Evolutionary conservation across 2,113 vertebrate species (phyloP).

Genomic region (Cercopithecus mona): DNA sequence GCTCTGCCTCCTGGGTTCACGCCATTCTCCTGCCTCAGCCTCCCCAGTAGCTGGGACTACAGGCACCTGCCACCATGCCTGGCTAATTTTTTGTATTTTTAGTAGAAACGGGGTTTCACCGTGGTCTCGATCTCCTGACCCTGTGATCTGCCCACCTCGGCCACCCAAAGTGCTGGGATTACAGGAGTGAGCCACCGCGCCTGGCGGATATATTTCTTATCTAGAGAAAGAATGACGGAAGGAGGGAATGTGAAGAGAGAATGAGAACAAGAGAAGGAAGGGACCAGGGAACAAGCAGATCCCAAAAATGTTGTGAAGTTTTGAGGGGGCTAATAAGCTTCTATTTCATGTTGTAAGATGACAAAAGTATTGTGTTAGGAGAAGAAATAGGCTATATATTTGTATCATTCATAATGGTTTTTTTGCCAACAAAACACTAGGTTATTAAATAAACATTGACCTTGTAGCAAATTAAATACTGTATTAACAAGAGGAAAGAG

Average conservation of each 20-base stretch:
- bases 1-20: too few species aligned
- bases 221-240: background rate
- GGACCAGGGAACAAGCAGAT: background rate
- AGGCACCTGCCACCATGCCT: too few species aligned
- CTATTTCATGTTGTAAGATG: background rate
- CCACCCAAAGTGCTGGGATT: too few species aligned
- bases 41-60: too few species aligned
- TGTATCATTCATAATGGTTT: background rate
- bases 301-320: background rate
- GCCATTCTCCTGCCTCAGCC: too few species aligned
- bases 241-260: background rate
- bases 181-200: too few species aligned
- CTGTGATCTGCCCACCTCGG: too few species aligned
- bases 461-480: constrained; percentile 22
- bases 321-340: background rate
- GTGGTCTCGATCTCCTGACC: too few species aligned
- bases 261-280: background rate
- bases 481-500: background rate
- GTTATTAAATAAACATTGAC: constrained; percentile 14
- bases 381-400: background rate
- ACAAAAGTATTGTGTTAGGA: background rate
- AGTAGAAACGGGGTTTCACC: too few species aligned
- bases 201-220: background rate
- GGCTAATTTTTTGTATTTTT: too few species aligned
- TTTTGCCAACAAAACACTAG: background rate